Evolutionary conservation across 2,888 invertebrate species (phyloP).

Genomic region (Lepetodrilus schrolli): DNA sequence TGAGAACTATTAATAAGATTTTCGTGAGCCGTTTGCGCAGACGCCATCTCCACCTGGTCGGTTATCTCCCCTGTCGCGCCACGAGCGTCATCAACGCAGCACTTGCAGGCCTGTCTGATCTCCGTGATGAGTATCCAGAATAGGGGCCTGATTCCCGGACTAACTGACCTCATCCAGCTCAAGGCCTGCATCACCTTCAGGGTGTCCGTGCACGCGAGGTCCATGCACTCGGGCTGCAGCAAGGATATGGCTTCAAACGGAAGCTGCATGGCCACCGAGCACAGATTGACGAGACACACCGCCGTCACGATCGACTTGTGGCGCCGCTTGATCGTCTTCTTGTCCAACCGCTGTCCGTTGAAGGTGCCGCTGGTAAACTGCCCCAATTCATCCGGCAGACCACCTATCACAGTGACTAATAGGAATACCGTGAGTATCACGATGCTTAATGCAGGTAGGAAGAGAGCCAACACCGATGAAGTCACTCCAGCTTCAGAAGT

Average conservation of each 20-base stretch:
- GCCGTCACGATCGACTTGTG: constrained; percentile 34
- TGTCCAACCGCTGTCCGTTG: constrained; percentile 17
- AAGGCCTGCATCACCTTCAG: constrained; percentile 41
- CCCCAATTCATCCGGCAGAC: constrained; percentile 38
- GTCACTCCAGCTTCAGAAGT: constrained; percentile 37
- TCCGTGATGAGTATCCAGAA: constrained; percentile 40
- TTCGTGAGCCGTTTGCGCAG: background rate
- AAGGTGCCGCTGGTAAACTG: constrained; percentile 36
- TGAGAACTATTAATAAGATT: background rate
- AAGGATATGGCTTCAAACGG: constrained; percentile 44
- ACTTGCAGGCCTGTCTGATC: constrained; percentile 25
- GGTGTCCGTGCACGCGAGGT: constrained; percentile 37
- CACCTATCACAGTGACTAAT: constrained; percentile 42
- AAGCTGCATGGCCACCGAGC: constrained; percentile 37
- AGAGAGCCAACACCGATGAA: constrained; percentile 41
- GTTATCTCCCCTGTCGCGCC: background rate
- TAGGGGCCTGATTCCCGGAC: constrained; percentile 37
- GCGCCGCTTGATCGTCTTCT: background rate
- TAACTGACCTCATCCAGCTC: constrained; percentile 45
- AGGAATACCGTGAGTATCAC: constrained; percentile 40
- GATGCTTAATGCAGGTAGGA: constrained; percentile 40
- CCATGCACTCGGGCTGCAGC: constrained; percentile 39
- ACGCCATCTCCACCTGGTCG: constrained; percentile 1
- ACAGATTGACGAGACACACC: constrained; percentile 34
- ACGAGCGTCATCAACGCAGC: background rate